Percentiles rank a stretch among this genome's conserved stretches.
Evolutionary conservation across 2,113 vertebrate species (phyloP).

Genomic region (Cygnus buccinator): DNA sequence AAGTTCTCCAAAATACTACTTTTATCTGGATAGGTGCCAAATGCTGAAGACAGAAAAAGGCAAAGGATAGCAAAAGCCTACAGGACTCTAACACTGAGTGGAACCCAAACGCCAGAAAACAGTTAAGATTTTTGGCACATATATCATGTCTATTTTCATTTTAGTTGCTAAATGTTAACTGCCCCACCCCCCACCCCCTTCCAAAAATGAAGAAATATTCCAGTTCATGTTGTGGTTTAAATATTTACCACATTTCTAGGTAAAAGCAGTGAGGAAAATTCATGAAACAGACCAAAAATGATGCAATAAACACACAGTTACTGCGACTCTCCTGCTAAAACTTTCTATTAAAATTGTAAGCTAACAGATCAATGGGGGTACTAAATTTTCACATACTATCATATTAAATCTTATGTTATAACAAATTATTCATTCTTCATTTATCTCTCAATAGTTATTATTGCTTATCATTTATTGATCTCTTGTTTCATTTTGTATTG

Average conservation of each 20-base stretch:
- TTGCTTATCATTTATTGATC: neutral
- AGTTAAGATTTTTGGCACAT: neutral
- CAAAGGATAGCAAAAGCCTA: neutral
- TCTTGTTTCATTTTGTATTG: fast-evolving
- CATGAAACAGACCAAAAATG: neutral
- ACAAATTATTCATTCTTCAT: neutral
- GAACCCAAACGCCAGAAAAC: neutral
- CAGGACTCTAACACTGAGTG: neutral
- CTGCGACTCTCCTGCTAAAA: neutral
- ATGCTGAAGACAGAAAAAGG: neutral
- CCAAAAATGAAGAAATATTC: neutral
- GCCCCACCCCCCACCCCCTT: neutral
- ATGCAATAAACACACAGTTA: neutral
- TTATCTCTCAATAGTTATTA: neutral
- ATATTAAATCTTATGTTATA: neutral
- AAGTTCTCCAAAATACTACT: neutral
- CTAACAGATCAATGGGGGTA: neutral
- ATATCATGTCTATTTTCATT: neutral
- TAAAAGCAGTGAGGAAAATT: neutral
- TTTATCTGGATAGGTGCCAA: neutral
- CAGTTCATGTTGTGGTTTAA: neutral
- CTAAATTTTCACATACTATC: neutral
- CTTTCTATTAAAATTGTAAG: neutral
- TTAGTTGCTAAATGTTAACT: neutral
- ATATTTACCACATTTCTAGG: neutral